These are phyloP conservation scores for Ischnura elegans DNA, from an alignment of 2,888 invertebrate genomes.

Conservation along the genomic window DNA sequence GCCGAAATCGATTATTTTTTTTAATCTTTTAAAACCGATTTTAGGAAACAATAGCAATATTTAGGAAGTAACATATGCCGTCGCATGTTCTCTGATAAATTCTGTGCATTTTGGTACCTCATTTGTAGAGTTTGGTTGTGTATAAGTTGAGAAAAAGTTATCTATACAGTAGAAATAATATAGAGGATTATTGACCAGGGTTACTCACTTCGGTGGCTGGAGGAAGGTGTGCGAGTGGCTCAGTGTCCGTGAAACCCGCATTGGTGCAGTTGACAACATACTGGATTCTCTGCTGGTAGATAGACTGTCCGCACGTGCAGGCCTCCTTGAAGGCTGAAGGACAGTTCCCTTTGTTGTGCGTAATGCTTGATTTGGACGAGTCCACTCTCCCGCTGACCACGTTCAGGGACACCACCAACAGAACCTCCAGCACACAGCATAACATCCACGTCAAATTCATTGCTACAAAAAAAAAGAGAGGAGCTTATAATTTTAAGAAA, in stretches of 20 bases:
- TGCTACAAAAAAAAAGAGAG: too few relatives aligned
- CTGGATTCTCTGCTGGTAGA: conserved; percentile 78
- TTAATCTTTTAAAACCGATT: too few relatives aligned
- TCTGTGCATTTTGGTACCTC: too few relatives aligned
- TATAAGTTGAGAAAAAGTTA: too few relatives aligned
- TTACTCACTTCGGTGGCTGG: conserved; percentile 81
- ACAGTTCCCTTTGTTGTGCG: conserved; percentile 24
- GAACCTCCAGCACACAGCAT: neutral
- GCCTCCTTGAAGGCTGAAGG: conserved; percentile 73
- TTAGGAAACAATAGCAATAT: too few relatives aligned
- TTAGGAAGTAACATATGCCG: too few relatives aligned
- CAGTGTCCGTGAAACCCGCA: conserved; percentile 81
- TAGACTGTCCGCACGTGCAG: conserved; percentile 81
- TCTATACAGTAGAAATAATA: neutral
- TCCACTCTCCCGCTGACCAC: conserved; percentile 23
- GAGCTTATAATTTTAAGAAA: too few relatives aligned
- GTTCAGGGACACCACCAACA: neutral
- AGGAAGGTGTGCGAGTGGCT: conserved; percentile 83
- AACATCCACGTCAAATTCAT: neutral
- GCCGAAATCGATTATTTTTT: too few relatives aligned
- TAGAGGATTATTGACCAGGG: neutral
- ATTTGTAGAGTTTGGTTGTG: too few relatives aligned
- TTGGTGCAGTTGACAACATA: conserved; percentile 87
- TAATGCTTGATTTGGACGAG: neutral
- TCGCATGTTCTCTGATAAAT: too few relatives aligned